These are phyloP conservation scores for Chironomus tentans DNA, from an alignment of 2,888 invertebrate genomes.

Conservation along the genomic window DNA sequence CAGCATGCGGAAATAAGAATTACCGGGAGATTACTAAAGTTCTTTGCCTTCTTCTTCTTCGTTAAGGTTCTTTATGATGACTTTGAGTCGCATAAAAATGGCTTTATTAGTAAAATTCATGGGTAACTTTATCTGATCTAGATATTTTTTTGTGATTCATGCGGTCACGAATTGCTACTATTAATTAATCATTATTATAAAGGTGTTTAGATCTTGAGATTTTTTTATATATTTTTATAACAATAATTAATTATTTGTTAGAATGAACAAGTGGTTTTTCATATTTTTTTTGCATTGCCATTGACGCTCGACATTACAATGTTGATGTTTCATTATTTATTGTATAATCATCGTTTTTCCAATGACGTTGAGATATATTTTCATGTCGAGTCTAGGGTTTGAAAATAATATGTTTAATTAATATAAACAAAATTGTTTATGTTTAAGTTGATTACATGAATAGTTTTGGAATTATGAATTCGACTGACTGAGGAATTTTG, in stretches of 20 bases:
- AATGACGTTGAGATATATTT: neutral
- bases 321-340: neutral
- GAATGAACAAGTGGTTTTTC: conserved; percentile 22
- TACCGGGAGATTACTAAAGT: neutral
- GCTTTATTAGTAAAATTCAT: neutral
- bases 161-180: neutral
- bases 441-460: no score
- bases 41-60: no score
- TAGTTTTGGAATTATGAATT: no score
- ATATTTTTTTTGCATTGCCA: neutral
- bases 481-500: no score
- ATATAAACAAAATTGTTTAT: no score
- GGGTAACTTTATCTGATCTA: neutral
- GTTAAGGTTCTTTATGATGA: no score
- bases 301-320: conserved; percentile 10
- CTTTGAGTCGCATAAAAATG: neutral
- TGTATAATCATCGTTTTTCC: neutral
- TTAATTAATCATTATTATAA: neutral
- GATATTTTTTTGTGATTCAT: neutral
- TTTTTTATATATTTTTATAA: neutral
- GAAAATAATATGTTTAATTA: no score
- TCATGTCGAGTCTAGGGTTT: neutral
- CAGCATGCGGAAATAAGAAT: conserved; percentile 25
- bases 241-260: conserved; percentile 18
- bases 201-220: neutral